Base-by-base conservation (phyloP, 2,113 vertebrate genomes). In the Cygnus buccinator region DNA sequence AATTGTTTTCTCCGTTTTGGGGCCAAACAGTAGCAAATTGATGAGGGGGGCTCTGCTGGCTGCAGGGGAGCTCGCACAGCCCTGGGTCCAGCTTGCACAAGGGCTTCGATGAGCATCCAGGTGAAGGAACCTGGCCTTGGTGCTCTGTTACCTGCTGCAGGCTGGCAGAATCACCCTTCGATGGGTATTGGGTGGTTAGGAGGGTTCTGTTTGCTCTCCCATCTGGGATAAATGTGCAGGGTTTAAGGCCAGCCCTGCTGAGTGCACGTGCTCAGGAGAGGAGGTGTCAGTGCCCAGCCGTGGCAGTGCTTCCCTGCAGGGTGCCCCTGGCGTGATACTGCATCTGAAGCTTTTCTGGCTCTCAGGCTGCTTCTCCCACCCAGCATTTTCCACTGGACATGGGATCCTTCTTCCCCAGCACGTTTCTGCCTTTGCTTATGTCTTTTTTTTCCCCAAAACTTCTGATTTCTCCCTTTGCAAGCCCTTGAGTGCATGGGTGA, bases 101-200 rank as follows among this genome's bases (percentile, higher is more conserved):
- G 78, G 84, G 57, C 54, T 84, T 22, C 25, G 5, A 33, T 71
- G 84, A 62, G 28, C 43, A 26, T n/a, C 14, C 2, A 12, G 50
- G 35, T 5, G 1, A 0, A 0, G 63, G 28, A 41, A 58, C 20
- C 29, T 2, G 2, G 22, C 10, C 50, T 41, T 41, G 2, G 66
- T 2, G 37, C 58, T 71, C 54, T 50, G 46, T 44, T 46, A 13
- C 31, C 21, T 65, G 46, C 76, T 79, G 52, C 0, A 9, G 20
- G 66, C 33, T 76, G 55, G 66, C 29, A 11, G 73, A 23, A 3
- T 35, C 1, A 0, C 17, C 26, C 55, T 57, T 59, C 80, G 66
- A 52, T 7, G 37, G 68, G 28, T 11, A 4, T 54, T 48, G 43
- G 84, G 43, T 43, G 13, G 11, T 77, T 63, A n/a, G 35, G 57